These are phyloP conservation scores for Melospiza melodia DNA, from an alignment of 2,113 vertebrate genomes.

Conservation along the genomic window DNA sequence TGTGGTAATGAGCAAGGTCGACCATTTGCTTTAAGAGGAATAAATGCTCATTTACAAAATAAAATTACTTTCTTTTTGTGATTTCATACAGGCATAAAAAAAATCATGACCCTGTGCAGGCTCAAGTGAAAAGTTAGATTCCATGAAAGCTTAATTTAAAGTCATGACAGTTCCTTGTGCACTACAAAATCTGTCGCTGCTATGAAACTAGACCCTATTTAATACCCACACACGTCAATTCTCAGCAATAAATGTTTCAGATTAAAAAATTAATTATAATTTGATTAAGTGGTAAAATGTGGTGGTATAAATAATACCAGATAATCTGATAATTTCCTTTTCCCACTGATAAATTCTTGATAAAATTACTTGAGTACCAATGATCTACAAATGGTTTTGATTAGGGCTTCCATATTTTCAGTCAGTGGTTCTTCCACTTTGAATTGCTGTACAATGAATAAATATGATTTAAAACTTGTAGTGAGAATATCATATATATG, in stretches of 20 bases:
- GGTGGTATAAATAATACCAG: constrained; percentile 38
- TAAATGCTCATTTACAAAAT: constrained; percentile 19
- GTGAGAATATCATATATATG: background rate
- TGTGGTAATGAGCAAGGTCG: constrained; percentile 42
- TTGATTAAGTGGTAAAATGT: constrained; percentile 40
- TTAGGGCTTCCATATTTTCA: constrained; percentile 42
- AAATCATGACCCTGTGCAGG: background rate
- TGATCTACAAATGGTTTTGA: constrained; percentile 17
- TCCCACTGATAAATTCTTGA: constrained; percentile 22
- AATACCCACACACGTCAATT: background rate
- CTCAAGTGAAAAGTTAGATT: constrained; percentile 7
- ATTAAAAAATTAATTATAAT: constrained; percentile 60
- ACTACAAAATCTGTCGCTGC: background rate
- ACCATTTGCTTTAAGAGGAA: background rate
- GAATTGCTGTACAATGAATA: constrained; percentile 7
- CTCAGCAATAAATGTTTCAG: constrained; percentile 13
- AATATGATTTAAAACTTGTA: constrained; percentile 1
- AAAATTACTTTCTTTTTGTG: background rate
- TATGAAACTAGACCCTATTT: background rate
- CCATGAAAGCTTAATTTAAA: constrained; percentile 17
- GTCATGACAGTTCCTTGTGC: background rate
- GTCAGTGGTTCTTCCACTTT: constrained; percentile 37
- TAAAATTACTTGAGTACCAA: constrained; percentile 25
- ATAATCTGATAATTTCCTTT: background rate
- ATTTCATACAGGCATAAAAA: background rate